A percentile compares a stretch with the other conserved stretches of the same genome.
phyloP scores from a whole-genome alignment of 2,888 invertebrate genomes.

The Heliconius charithonia region DNA sequence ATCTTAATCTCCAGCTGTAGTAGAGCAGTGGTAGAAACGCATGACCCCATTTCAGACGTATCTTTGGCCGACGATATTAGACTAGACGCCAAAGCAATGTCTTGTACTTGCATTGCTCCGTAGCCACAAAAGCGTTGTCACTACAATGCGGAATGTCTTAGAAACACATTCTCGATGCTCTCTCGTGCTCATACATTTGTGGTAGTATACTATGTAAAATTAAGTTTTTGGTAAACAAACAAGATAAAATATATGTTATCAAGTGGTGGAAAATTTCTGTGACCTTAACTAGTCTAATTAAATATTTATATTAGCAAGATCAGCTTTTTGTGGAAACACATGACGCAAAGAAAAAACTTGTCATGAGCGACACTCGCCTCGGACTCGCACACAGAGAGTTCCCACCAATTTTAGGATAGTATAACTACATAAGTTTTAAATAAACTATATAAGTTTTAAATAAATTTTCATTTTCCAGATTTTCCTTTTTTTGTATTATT shows the following conservation, averaged over 20 bases:
- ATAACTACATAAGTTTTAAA: not conserved
- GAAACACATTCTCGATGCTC: conserved; percentile 27
- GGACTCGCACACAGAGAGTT: not conserved
- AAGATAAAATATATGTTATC: not conserved
- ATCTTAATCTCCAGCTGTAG: conserved; percentile 20
- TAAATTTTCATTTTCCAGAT: not conserved
- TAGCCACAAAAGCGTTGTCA: conserved; percentile 34
- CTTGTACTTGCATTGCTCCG: conserved; percentile 31
- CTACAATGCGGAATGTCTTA: conserved; percentile 32
- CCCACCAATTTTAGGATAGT: not conserved
- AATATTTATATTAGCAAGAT: not conserved
- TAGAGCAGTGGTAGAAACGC: conserved; percentile 20
- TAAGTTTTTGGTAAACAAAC: not conserved
- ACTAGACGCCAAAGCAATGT: conserved; percentile 33
- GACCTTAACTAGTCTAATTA: not conserved
- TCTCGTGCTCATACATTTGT: conserved; percentile 22
- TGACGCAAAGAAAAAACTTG: not conserved
- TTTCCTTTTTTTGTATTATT: not conserved
- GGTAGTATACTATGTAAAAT: not conserved
- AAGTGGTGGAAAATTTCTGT: not conserved
- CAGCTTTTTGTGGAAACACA: not conserved
- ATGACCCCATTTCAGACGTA: conserved; percentile 26
- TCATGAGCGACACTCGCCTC: not conserved
- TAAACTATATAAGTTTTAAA: not conserved
- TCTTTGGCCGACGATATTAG: conserved; percentile 32